Evolutionary conservation across 1,140 invertebrate species (phyloP).

Genomic region (Drosophila albomicans): DNA sequence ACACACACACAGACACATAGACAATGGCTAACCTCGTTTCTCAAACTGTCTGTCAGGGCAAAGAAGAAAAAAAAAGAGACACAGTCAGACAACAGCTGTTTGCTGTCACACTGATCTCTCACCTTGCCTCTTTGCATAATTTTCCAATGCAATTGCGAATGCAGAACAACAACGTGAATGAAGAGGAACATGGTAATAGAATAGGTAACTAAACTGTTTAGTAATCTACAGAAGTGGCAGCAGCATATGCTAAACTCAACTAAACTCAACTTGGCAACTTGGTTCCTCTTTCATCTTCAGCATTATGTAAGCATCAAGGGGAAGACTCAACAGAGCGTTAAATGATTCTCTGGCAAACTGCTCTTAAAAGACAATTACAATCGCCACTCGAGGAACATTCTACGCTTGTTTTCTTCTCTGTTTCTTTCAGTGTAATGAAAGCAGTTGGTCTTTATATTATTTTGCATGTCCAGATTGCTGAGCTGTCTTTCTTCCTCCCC

Average conservation of each 20-base stretch:
- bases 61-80: constrained; percentile 1
- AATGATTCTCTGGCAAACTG: constrained; percentile 53
- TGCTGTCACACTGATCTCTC: constrained; percentile 72
- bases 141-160: constrained; percentile 44
- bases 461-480: constrained; percentile 48
- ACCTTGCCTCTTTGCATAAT: constrained; percentile 49
- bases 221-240: constrained; percentile 26
- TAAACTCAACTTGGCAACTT: too few species aligned
- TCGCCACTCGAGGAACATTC: constrained; percentile 10
- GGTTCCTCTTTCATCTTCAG: constrained; percentile 24
- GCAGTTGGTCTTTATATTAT: constrained; percentile 34
- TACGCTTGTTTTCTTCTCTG: neutral
- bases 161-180: neutral
- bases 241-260: constrained; percentile 20
- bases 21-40: constrained; percentile 70
- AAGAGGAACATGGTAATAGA: neutral
- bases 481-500: constrained; percentile 9
- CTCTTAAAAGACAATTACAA: constrained; percentile 54
- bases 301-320: constrained; percentile 48
- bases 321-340: constrained; percentile 60
- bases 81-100: constrained; percentile 69
- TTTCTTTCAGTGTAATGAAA: constrained; percentile 42
- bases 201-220: constrained; percentile 25
- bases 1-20: constrained; percentile 15
- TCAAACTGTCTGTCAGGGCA: constrained; percentile 28